Evolutionary conservation across 2,888 invertebrate species (phyloP).

Genomic region (Elysia crispata): DNA sequence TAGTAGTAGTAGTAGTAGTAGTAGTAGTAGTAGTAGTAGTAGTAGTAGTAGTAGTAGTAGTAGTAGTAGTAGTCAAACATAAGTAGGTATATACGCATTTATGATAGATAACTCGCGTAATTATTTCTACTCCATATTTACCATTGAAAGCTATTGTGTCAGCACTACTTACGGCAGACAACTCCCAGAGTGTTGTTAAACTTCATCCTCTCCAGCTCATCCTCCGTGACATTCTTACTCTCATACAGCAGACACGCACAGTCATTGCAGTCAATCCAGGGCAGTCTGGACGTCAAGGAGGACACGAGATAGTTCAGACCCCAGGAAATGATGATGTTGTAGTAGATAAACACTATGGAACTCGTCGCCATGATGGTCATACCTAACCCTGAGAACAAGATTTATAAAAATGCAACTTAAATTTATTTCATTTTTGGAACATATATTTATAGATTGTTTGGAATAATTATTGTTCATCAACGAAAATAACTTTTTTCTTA

Average conservation of each 20-base stretch:
- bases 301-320: constrained; percentile 47
- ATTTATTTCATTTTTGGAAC: no score
- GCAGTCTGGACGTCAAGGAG: constrained; percentile 47
- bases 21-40: constrained; percentile 37
- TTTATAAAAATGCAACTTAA: no score
- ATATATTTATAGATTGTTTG: no score
- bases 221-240: constrained; percentile 17
- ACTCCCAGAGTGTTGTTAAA: constrained; percentile 36
- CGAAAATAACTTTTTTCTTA: no score
- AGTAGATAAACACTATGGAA: constrained; percentile 46
- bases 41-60: constrained; percentile 37
- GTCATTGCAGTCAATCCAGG: constrained; percentile 48
- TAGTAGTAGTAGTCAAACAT: constrained; percentile 24
- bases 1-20: constrained; percentile 37
- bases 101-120: no score
- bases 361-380: constrained; percentile 33
- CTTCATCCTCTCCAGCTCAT: background rate
- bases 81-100: background rate
- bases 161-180: constrained; percentile 27
- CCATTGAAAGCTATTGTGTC: no score
- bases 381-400: constrained; percentile 39
- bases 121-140: no score
- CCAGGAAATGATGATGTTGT: constrained; percentile 47
- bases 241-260: constrained; percentile 49
- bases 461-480: no score